A percentile compares a stretch with the other conserved stretches of the same genome.
These are phyloP conservation scores for Pseudoatta argentina DNA, from an alignment of 1,140 invertebrate genomes.

Conservation along the genomic window DNA sequence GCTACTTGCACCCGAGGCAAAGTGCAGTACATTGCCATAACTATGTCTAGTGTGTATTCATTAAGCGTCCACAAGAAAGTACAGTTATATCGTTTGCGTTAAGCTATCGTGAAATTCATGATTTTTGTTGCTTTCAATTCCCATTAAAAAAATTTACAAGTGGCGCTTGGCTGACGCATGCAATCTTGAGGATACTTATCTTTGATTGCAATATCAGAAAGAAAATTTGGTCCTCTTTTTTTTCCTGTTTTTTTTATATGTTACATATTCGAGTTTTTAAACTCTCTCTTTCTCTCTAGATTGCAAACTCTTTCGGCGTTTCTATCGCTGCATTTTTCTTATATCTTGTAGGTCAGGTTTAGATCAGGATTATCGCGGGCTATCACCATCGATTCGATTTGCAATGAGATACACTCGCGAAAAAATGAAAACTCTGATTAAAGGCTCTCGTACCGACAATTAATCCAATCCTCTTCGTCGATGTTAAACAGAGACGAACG, in stretches of 20 bases:
- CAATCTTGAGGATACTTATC: conserved; percentile 3
- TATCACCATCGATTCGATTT: conserved; percentile 20
- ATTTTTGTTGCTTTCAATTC: conserved; percentile 57
- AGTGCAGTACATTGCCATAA: conserved; percentile 14
- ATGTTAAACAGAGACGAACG: conserved; percentile 36
- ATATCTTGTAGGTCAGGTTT: conserved; percentile 5
- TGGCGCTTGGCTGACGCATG: conserved; percentile 61
- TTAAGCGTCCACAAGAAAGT: conserved; percentile 46
- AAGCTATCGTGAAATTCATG: conserved; percentile 48
- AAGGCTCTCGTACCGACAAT: conserved; percentile 37
- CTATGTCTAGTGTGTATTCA: background rate
- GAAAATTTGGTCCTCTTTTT: background rate
- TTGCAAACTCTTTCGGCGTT: background rate
- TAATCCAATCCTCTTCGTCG: conserved; percentile 32
- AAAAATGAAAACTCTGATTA: conserved; percentile 38
- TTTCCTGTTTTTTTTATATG: background rate
- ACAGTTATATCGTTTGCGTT: conserved; percentile 64
- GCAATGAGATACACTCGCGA: background rate
- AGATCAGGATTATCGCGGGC: background rate
- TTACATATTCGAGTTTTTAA: conserved; percentile 7
- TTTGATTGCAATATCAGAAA: background rate
- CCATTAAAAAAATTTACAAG: conserved; percentile 75
- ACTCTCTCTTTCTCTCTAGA: background rate
- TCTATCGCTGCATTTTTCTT: background rate
- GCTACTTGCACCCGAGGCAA: conserved; percentile 7